These are phyloP conservation scores for Phrixothrix hirtus DNA, from an alignment of 2,888 invertebrate genomes.

Conservation along the genomic window DNA sequence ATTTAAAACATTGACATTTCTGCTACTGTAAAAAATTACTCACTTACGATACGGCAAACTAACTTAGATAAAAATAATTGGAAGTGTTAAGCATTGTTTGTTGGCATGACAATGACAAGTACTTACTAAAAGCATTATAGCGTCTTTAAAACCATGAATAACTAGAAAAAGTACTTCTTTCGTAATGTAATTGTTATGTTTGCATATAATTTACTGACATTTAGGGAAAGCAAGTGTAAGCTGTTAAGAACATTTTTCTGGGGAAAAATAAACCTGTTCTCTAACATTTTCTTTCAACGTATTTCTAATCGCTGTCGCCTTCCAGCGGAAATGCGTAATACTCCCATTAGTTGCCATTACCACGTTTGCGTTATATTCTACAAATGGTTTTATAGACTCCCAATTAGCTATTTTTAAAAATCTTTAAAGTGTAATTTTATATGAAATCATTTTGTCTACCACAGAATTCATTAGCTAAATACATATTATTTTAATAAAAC, in stretches of 20 bases:
- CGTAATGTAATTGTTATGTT: slow-evolving; percentile 46
- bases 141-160: slow-evolving; percentile 38
- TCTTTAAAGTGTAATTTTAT: too few relatives aligned
- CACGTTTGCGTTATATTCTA: too few relatives aligned
- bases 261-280: too few relatives aligned
- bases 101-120: slow-evolving; percentile 27
- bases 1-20: background rate
- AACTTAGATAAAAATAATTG: slow-evolving; percentile 28
- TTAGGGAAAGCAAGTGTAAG: slow-evolving; percentile 19
- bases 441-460: too few relatives aligned
- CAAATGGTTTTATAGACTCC: too few relatives aligned
- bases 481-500: too few relatives aligned
- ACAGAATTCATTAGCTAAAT: too few relatives aligned
- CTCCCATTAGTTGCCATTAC: too few relatives aligned
- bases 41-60: slow-evolving; percentile 20
- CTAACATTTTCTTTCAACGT: too few relatives aligned
- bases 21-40: slow-evolving; percentile 11
- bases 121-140: slow-evolving; percentile 32
- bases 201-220: slow-evolving; percentile 31
- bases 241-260: slow-evolving; percentile 3
- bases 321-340: too few relatives aligned
- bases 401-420: too few relatives aligned
- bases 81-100: slow-evolving; percentile 30
- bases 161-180: slow-evolving; percentile 45
- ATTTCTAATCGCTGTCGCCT: too few relatives aligned